Percentiles rank a stretch among this genome's conserved stretches.
phyloP scores from a whole-genome alignment of 2,113 vertebrate species.

The Brachypteracias leptosomus region DNA sequence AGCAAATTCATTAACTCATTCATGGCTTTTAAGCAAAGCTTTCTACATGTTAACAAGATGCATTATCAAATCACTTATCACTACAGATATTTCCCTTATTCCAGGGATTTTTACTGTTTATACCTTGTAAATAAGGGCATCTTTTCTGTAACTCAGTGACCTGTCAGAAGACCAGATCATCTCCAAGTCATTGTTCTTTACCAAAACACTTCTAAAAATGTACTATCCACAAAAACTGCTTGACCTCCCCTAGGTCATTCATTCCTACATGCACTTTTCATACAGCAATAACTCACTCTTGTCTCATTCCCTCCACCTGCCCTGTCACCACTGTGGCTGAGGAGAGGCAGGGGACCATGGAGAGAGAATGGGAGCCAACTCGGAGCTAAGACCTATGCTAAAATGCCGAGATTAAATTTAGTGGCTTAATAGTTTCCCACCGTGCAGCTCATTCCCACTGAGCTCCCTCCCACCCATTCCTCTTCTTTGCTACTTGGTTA shows the following conservation, averaged over 20 bases:
- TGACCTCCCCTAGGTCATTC: neutral
- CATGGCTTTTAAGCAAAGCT: neutral
- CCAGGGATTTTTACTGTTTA: neutral
- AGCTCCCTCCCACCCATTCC: neutral
- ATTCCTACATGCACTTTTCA: neutral
- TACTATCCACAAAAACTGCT: neutral
- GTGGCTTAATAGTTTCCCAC: neutral
- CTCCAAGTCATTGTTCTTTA: neutral
- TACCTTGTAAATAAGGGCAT: neutral
- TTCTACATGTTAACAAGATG: neutral
- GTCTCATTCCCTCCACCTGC: neutral
- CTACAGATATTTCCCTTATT: neutral
- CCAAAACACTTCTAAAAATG: neutral
- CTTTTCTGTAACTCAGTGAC: neutral
- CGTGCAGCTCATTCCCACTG: neutral
- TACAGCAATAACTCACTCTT: neutral
- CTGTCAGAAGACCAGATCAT: neutral
- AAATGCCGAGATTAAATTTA: neutral
- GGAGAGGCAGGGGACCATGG: neutral
- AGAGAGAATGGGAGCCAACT: neutral
- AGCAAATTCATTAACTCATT: neutral
- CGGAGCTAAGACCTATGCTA: neutral
- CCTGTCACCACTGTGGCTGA: neutral
- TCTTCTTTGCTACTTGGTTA: neutral
- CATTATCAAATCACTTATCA: neutral